These are phyloP conservation scores for Sparus aurata DNA, from an alignment of 2,797 vertebrate species.

Conservation along the genomic window DNA sequence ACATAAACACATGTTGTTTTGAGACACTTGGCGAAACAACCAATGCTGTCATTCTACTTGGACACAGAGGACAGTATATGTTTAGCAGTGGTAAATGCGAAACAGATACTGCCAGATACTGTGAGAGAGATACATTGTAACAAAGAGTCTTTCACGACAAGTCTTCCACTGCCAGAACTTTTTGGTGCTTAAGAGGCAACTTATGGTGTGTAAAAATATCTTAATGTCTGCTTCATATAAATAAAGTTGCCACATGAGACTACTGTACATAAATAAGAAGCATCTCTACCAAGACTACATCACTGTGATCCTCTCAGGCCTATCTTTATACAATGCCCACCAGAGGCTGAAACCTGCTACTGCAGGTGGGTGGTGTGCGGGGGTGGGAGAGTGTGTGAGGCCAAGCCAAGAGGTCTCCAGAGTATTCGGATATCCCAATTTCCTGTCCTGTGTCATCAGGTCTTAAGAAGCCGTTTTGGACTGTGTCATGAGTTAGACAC, in stretches of 20 bases:
- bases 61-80: not conserved
- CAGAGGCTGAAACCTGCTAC: constrained; percentile 67
- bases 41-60: not conserved
- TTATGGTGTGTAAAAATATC: not conserved
- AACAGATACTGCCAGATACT: too few relatives aligned
- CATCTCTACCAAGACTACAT: not conserved
- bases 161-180: not conserved
- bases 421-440: constrained; percentile 78
- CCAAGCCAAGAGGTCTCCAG: constrained; percentile 73
- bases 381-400: constrained; percentile 53
- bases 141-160: not conserved
- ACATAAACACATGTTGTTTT: too few relatives aligned
- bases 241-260: not conserved
- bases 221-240: not conserved
- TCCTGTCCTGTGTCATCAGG: constrained; percentile 77
- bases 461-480: constrained; percentile 78
- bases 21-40: not conserved
- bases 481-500: constrained; percentile 77
- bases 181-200: not conserved
- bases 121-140: too few relatives aligned
- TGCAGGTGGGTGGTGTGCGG: constrained; percentile 48
- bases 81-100: not conserved
- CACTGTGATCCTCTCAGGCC: constrained; percentile 5
- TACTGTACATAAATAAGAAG: not conserved
- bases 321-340: constrained; percentile 53